Evolutionary conservation across 1,140 invertebrate species (phyloP).

Genomic region (Drosophila saltans): DNA sequence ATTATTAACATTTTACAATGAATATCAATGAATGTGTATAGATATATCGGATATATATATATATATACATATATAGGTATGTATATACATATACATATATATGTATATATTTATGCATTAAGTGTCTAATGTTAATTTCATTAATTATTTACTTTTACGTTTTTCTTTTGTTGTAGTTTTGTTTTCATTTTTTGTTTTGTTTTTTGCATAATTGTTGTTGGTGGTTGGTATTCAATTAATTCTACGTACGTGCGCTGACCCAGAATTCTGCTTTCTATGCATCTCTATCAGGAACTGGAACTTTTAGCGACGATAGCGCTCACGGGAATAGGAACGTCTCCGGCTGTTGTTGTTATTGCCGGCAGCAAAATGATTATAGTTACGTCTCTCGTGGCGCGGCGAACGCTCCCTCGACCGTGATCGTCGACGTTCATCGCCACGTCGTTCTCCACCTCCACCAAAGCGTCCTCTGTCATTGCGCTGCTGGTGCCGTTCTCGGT

Average conservation of each 20-base stretch:
- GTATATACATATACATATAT: conserved; percentile 23
- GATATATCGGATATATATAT: conserved; percentile 24
- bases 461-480: conserved; percentile 52
- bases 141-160: conserved; percentile 26
- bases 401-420: conserved; percentile 71
- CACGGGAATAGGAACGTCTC: conserved; percentile 71
- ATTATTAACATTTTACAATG: conserved; percentile 65
- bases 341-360: conserved; percentile 36
- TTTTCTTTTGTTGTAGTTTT: conserved; percentile 24
- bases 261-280: conserved; percentile 15
- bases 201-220: conserved; percentile 43
- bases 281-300: conserved; percentile 2
- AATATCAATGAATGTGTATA: conserved; percentile 35
- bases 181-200: background rate
- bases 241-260: conserved; percentile 68
- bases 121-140: conserved; percentile 43
- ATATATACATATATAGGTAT: conserved; percentile 1
- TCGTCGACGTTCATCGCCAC: conserved; percentile 59
- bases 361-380: conserved; percentile 59
- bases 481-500: conserved; percentile 33
- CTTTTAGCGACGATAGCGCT: conserved; percentile 73
- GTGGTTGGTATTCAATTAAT: conserved; percentile 55
- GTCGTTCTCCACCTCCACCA: conserved; percentile 29
- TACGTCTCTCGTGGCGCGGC: conserved; percentile 55
- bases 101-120: conserved; percentile 45